Base-by-base conservation (phyloP, 2,113 vertebrate species). In the Perccottus glenii region DNA sequence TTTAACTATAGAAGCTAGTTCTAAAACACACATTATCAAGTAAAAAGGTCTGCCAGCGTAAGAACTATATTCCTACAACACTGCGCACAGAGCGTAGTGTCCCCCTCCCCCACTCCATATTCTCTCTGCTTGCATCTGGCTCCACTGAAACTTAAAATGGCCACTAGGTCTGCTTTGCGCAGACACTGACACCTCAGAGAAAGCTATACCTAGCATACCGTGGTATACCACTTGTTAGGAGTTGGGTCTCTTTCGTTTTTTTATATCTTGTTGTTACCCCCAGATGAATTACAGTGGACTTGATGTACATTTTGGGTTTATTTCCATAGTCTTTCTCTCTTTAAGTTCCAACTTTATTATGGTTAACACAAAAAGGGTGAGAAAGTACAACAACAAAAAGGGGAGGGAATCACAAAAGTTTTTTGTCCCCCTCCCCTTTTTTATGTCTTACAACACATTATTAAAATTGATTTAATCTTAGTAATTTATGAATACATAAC, bases 81-180 rank as follows among this genome's bases (percentile, higher is more conserved):
- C 70, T 74, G 79, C 81, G 71, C 78, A 76, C 58, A 62, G 70
- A 64, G 71, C 78, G 73, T 27, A 67, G 59, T 81, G 70, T 51
- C 71, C 80, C 77, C 86, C 52, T 79, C 73, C 83, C 83, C 87
- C 80, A 73, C 50, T 7, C 59, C 9, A 1, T 15, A 19, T 19
- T 42, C 9, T 57, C 68, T 38, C 57, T 60, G 70, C 32, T 70
- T 84, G 80, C 78, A 87, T 88, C 84, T 86, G 85, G 87, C 84
- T 86, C 59, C 85, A 88, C 72, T 86, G 86, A 85, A 73, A 81
- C 82, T 81, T 78, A 91, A 91, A 89, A 89, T 89, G 89, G 88
- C 88, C 80, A 87, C 88, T 76, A 73, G 82, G 75, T 78, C 73
- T 80, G 67, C 78, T 83, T 74, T 60, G 69, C 52, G n/a, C 75